These are phyloP conservation scores for Symphodus melops DNA, from an alignment of 2,113 vertebrate genomes.

Conservation along the genomic window DNA sequence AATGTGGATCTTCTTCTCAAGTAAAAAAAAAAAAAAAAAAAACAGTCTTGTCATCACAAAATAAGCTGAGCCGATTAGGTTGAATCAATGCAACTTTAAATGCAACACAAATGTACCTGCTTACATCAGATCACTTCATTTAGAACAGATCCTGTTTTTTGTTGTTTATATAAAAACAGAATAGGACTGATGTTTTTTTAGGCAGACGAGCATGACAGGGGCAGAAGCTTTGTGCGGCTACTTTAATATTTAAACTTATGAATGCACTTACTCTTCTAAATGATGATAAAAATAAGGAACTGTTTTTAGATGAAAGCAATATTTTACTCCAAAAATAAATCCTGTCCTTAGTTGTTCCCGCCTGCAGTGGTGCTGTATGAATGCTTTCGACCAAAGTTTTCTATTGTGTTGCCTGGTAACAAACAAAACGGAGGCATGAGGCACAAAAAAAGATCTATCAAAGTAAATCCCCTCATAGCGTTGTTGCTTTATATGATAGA, in stretches of 20 bases:
- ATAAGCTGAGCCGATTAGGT: too few relatives aligned
- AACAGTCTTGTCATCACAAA: too few relatives aligned
- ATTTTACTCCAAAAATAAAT: neutral
- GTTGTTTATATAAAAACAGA: neutral
- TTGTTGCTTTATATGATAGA: neutral
- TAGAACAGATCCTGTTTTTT: neutral
- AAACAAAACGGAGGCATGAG: constrained; percentile 26
- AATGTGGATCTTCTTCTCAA: too few relatives aligned
- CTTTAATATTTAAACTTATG: too few relatives aligned
- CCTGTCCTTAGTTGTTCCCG: constrained; percentile 3
- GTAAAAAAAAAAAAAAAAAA: too few relatives aligned
- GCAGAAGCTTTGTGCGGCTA: neutral
- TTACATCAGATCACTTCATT: too few relatives aligned
- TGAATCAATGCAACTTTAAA: too few relatives aligned
- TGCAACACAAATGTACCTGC: too few relatives aligned
- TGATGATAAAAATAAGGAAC: neutral
- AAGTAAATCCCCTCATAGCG: constrained; percentile 9
- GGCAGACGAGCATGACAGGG: neutral
- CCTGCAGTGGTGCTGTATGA: neutral
- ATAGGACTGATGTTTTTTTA: neutral
- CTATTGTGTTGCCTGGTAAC: constrained; percentile 28
- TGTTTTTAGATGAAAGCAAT: neutral
- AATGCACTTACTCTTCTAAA: too few relatives aligned
- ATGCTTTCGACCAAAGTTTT: constrained; percentile 27
- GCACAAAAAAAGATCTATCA: neutral